phyloP scores from a whole-genome alignment of 2,113 vertebrate genomes.

The Callipepla squamata region DNA sequence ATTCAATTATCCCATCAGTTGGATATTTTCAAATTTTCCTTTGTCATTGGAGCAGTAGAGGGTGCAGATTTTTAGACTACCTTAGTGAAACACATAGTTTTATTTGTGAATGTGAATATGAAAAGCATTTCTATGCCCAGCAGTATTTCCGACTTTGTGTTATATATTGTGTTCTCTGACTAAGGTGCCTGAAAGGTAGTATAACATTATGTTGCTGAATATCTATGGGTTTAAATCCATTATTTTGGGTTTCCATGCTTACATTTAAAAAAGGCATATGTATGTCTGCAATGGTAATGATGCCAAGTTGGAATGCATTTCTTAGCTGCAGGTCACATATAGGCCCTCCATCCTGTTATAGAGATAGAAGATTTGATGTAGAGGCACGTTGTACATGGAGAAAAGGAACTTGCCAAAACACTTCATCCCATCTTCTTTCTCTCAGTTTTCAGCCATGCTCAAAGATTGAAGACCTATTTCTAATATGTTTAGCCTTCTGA shows the following conservation, averaged over 20 bases:
- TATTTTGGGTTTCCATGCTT: neutral
- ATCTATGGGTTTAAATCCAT: neutral
- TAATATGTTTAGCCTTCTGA: neutral
- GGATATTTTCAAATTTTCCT: constrained; percentile 30
- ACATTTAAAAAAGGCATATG: constrained; percentile 23
- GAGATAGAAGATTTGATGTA: neutral
- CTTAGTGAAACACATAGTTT: neutral
- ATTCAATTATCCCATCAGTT: constrained; percentile 11
- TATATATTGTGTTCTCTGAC: neutral
- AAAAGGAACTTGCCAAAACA: neutral
- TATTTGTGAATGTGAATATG: neutral
- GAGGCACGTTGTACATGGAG: neutral
- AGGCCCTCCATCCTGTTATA: neutral
- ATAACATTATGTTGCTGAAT: neutral
- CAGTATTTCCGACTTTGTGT: neutral
- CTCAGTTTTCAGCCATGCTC: neutral
- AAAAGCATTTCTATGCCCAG: neutral
- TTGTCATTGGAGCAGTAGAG: neutral
- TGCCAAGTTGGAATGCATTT: neutral
- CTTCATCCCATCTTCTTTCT: neutral
- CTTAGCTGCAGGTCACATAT: neutral
- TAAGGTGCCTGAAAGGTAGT: neutral
- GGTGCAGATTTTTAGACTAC: neutral
- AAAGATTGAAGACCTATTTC: neutral
- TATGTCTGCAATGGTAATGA: constrained; percentile 37